These are phyloP conservation scores for Drosophila maculinotata DNA, from an alignment of 2,888 invertebrate genomes.

Conservation along the genomic window DNA sequence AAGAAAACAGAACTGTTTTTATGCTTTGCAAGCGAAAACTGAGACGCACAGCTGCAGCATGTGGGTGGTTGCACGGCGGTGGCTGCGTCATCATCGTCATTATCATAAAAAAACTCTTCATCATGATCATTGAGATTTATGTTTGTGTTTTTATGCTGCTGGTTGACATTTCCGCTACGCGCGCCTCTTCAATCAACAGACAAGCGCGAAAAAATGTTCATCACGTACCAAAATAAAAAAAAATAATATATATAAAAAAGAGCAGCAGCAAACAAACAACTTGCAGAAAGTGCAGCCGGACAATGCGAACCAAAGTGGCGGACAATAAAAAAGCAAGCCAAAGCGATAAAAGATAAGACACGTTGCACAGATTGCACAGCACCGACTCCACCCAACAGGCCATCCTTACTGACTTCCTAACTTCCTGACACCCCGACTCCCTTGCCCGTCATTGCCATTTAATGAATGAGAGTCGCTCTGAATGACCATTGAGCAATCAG, in stretches of 20 bases:
- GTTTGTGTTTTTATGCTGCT: slow-evolving; percentile 73
- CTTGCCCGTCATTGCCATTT: slow-evolving; percentile 51
- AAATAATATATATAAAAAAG: slow-evolving; percentile 7
- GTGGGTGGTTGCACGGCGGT: slow-evolving; percentile 46
- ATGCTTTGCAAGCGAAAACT: slow-evolving; percentile 46
- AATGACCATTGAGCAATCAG: slow-evolving; percentile 72
- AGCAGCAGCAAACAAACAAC: slow-evolving; percentile 9
- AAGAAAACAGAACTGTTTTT: background rate
- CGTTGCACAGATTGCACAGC: slow-evolving; percentile 67
- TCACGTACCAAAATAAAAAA: slow-evolving; percentile 59
- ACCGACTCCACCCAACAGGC: background rate
- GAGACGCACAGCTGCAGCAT: slow-evolving; percentile 55
- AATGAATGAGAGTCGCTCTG: slow-evolving; percentile 64
- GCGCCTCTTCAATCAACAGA: slow-evolving; percentile 74
- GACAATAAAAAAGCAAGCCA: slow-evolving; percentile 73
- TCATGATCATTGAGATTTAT: slow-evolving; percentile 72
- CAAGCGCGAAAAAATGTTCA: slow-evolving; percentile 63
- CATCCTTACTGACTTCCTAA: background rate
- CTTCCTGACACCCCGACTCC: background rate
- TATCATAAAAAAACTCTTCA: slow-evolving; percentile 43
- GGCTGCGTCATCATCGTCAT: slow-evolving; percentile 50
- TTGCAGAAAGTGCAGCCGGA: slow-evolving; percentile 38
- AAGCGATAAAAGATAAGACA: slow-evolving; percentile 77
- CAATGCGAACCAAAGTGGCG: slow-evolving; percentile 69
- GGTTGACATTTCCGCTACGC: slow-evolving; percentile 75